Evolutionary conservation across 2,888 invertebrate genomes (phyloP), one percentile per base, ranked within the genome.

Genomic region (Apotomis capreana): DNA sequence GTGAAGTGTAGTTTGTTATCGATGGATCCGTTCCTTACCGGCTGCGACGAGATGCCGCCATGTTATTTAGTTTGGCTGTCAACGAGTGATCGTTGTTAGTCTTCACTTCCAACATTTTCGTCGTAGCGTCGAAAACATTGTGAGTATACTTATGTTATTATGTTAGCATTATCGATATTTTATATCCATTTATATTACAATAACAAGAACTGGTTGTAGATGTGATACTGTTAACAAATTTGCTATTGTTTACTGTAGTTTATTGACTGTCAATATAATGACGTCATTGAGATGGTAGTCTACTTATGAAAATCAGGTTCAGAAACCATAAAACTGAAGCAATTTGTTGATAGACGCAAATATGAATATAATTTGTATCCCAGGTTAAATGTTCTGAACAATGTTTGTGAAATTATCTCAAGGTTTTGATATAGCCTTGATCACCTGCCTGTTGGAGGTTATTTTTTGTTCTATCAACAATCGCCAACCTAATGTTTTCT

Each of bases 51-150:
- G 85, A 91, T 91, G 92, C 92, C 92, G 93, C 93, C 93, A 93
- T 93, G 92, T 93, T 93, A 92, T 92, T 89, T 90, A 89, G 89
- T 92, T 89, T 89, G 84, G 88, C 91, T 91, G 92, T 92, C 92
- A 92, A 89, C 86, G 82, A 85, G 86, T 87, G 87, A 83, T 86
- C 87, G 87, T 84, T 81, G 85, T 82, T 88, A 87, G 81, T 85
- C 84, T 84, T 85, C 83, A 80, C 83, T 73, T 77, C 65, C 52
- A 72, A 83, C 76, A 82, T 78, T 84, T 81, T 81, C 81, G 78
- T 79, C 78, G 78, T 80, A 78, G 79, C 78, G 77, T 75, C 75
- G 67, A 74, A 71, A 74, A 74, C 78, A 76, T 76, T 79, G 89
- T 89, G 82, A 89, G 89, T 88, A 78, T 74, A 75, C 69, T 72